A percentile compares a stretch with the other conserved stretches of the same genome.
These are phyloP conservation scores for Bucco capensis DNA, from an alignment of 2,113 vertebrate genomes.

Conservation along the genomic window DNA sequence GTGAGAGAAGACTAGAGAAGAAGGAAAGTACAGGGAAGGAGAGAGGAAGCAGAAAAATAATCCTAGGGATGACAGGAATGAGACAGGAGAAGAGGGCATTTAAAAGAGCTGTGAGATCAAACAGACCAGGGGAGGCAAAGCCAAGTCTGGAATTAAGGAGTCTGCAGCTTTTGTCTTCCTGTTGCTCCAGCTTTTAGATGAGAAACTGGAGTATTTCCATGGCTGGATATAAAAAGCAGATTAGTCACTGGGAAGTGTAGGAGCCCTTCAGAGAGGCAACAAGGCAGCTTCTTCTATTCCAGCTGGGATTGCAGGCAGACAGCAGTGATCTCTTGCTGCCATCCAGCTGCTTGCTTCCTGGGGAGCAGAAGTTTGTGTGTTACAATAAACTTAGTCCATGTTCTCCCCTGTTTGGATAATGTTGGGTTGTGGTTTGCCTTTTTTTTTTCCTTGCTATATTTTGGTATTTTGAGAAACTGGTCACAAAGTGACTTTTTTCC, in stretches of 20 bases:
- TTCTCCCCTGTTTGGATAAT: background rate
- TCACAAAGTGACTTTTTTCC: background rate
- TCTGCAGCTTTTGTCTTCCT: conserved; percentile 27
- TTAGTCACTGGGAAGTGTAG: conserved; percentile 7
- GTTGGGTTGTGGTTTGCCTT: background rate
- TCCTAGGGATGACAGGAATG: background rate
- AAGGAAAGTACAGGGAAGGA: background rate
- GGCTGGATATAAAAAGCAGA: conserved; percentile 24
- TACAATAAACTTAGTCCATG: background rate
- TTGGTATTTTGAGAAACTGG: background rate
- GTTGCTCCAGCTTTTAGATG: background rate
- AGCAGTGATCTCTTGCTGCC: background rate
- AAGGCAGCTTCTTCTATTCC: background rate
- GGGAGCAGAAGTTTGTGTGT: background rate
- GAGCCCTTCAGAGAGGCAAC: background rate
- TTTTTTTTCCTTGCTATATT: background rate
- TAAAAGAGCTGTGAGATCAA: background rate
- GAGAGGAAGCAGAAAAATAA: background rate
- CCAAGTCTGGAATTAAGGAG: background rate
- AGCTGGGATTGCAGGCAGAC: background rate
- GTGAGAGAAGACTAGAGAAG: background rate
- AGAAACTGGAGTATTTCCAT: background rate
- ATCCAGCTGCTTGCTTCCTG: background rate
- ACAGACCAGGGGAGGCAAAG: background rate
- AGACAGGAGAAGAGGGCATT: background rate